Base-by-base conservation (phyloP, 23 tunicate genomes). In the Phallusia fumigata region DNA sequence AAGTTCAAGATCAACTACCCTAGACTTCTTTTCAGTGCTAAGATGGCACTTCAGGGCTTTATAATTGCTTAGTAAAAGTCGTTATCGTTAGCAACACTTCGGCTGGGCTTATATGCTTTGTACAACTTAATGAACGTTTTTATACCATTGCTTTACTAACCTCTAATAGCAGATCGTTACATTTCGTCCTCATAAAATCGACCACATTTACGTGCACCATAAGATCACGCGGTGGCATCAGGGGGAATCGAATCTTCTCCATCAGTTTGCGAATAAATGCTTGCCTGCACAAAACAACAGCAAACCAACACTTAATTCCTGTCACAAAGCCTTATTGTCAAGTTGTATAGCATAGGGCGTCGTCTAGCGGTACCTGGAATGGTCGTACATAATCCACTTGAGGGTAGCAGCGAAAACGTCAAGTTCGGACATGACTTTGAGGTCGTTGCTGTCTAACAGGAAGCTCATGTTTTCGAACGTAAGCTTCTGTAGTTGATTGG, bases 381-480 rank as follows among this genome's bases (percentile, higher is more conserved):
- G 96, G 82, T 96, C 99, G 86, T 91, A 96, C 99, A 96, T 96
- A 47, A 96, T 91, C 99, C 99, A 96, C 58, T 96, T 96, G 85
- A 96, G 74, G 5, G 99, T 96, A 0, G 99, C 99, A 52, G 99
- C 99, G 65, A 96, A 96, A 22, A 96, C 99, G 79, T 96, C 99
- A 30, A 96, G 82, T 77, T 96, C 99, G 8, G 99, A 96, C 99
- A 96, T 96, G 36, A 91, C 96, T 73, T 96, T 96, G 79, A 96
- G 72, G 76, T 96, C 97, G 81, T 96, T 96, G 88, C 92, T 90
- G 53, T 96, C 99, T 1, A 96, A 79, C 24, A 96, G 84, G 50
- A 69, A 84, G 69, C 89, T 91, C 99, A 96, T 96, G 76, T 96
- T 96, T 75, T 96, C 99, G 78, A 79, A 96, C 6, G 99, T 96